Evolutionary conservation across 2,888 invertebrate genomes (phyloP), one percentile per base, ranked within the genome.

Genomic region (Apodemia hepburni): DNA sequence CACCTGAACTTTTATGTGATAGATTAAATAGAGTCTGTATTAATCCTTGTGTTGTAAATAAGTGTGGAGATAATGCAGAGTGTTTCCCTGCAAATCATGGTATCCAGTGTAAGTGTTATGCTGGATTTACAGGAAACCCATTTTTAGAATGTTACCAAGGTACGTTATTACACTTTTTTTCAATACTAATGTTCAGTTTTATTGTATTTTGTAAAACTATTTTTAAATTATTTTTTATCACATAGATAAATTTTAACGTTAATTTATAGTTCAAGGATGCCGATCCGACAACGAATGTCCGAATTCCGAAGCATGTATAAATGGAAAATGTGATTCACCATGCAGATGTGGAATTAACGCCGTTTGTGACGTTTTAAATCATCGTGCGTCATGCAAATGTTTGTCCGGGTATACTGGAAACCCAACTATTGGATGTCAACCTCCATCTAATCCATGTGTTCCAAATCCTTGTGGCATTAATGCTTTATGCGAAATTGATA

Each of bases 381-480:
- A 97, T 77, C 93, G 94, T 64, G 94, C 96, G 0, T 93, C 93
- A 4, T 98, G 98, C 81, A 96, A 95, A 81, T 98, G 98, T 80
- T 93, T 96, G 58, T 92, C 94, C 33, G 97, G 97, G 42, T 97
- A 96, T 79, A 92, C 93, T 61, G 98, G 98, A 38, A 95, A 96
- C 84, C 95, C 97, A 17, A 84, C 92, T 62, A 77, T 93, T 61
- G 94, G 94, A 61, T 97, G 97, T 79, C 93, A 93, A 75, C 93
- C 94, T 71, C 95, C 96, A n/a, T 82, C 89, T 38, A 95, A 97
- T 81, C 96, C 96, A 1, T 97, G 97, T 75, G 91, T 93, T 67
- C 96, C 96, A 29, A 97, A 95, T 83, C 97, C 97, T n/a, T 97
- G 97, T 74, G 97, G 97, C n/a, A 84, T 92, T 2, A 95, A 96